These are phyloP conservation scores for Edolisoma coerulescens DNA, from an alignment of 2,113 vertebrate species.

Conservation along the genomic window DNA sequence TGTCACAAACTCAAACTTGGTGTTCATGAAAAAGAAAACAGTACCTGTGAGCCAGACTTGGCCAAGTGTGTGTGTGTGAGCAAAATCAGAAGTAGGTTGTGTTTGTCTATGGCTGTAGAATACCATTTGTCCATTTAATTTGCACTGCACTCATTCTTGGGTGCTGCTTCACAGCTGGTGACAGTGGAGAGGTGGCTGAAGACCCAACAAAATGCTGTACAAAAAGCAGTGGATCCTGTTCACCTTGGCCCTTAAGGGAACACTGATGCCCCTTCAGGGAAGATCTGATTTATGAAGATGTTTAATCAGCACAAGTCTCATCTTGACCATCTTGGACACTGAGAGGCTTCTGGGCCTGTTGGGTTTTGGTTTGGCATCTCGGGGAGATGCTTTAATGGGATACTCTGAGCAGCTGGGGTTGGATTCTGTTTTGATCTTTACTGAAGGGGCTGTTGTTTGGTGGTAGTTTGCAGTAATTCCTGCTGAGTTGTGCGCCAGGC, in stretches of 20 bases:
- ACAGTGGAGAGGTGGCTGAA: neutral
- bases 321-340: fast-evolving
- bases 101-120: fast-evolving
- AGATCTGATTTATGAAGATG: fast-evolving
- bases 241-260: neutral
- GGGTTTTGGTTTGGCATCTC: neutral
- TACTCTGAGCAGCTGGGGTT: fast-evolving
- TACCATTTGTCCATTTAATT: neutral
- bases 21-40: fast-evolving
- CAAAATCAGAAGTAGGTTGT: neutral
- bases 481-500: neutral
- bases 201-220: neutral
- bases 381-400: neutral
- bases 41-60: neutral
- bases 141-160: neutral
- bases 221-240: neutral
- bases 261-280: too few relatives aligned
- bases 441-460: neutral
- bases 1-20: neutral
- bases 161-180: neutral
- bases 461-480: neutral
- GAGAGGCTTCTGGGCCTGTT: neutral
- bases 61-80: neutral
- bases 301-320: neutral
- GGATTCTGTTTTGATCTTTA: neutral